phyloP scores from a whole-genome alignment of 2,797 vertebrate species.

The Rhabdophis nuchalis region DNA sequence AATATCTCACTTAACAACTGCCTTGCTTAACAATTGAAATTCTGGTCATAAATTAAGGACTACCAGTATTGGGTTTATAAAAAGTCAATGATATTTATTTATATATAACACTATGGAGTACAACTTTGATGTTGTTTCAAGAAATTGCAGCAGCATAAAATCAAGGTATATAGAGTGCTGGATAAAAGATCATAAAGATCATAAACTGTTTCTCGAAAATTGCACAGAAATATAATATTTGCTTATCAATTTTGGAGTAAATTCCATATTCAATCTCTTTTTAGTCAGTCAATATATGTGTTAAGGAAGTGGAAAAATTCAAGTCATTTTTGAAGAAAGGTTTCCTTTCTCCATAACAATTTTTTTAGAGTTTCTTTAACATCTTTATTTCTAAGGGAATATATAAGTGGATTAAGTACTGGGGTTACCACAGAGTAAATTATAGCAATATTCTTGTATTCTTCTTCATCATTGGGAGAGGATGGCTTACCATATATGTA shows the following conservation, averaged over 20 bases:
- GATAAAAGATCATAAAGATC: background rate
- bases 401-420: background rate
- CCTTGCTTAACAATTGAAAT: too few relatives aligned
- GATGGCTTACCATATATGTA: constrained; percentile 28
- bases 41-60: too few relatives aligned
- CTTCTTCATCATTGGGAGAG: background rate
- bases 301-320: background rate
- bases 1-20: too few relatives aligned
- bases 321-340: background rate
- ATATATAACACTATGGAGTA: background rate
- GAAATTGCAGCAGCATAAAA: background rate
- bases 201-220: background rate
- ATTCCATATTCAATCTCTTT: background rate
- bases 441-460: constrained; percentile 14
- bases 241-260: background rate
- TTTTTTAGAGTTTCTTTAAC: background rate
- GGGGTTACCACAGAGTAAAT: background rate
- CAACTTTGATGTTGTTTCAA: background rate
- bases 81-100: background rate
- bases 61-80: too few relatives aligned
- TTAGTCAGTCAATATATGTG: too few relatives aligned
- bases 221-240: background rate
- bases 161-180: background rate
- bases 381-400: constrained; percentile 13
- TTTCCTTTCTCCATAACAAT: background rate